Conservation (phyloP, 2,888 invertebrate genomes). For the Conistra vaccinii region DNA sequence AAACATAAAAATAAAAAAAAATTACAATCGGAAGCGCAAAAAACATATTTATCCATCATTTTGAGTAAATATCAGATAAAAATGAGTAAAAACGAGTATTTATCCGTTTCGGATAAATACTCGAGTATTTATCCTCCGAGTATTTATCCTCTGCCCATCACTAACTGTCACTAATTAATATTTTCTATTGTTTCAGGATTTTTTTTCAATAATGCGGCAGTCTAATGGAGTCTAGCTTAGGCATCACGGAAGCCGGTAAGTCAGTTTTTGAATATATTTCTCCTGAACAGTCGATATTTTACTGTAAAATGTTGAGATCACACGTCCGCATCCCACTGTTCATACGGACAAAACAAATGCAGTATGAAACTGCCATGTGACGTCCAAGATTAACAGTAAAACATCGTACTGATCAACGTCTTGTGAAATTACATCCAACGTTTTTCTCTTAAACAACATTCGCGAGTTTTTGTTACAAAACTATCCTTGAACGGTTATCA, state of each 20-base stretch:
- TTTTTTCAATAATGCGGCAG: slow-evolving; percentile 87
- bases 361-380: background rate
- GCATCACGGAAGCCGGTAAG: slow-evolving; percentile 86
- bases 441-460: slow-evolving; percentile 6
- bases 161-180: slow-evolving; percentile 17
- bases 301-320: background rate
- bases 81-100: too few relatives aligned
- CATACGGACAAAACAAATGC: background rate
- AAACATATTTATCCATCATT: too few relatives aligned
- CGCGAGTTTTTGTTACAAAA: background rate
- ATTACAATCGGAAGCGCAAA: too few relatives aligned
- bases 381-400: background rate
- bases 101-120: too few relatives aligned
- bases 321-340: background rate
- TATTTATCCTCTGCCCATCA: too few relatives aligned
- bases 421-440: background rate
- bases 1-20: too few relatives aligned
- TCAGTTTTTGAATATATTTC: slow-evolving; percentile 48
- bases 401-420: too few relatives aligned
- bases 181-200: slow-evolving; percentile 84
- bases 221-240: slow-evolving; percentile 87
- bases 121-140: too few relatives aligned
- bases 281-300: background rate
- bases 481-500: slow-evolving; percentile 13
- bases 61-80: too few relatives aligned